phyloP scores from a whole-genome alignment of 2,888 invertebrate species.

The Zygothrica quintamaculata region DNA sequence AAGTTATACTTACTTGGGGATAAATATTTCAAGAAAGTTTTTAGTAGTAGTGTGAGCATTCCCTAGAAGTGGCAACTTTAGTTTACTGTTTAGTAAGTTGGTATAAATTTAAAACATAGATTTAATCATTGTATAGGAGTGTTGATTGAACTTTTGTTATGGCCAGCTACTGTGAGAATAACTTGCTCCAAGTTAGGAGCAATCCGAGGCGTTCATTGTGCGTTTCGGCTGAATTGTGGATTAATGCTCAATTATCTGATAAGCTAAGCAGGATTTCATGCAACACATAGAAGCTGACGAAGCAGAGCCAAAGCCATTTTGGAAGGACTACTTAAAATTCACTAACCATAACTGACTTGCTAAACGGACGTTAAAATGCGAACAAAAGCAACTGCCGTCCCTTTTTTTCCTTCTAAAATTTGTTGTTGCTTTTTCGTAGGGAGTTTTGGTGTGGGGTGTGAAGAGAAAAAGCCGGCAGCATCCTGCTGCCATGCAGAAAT shows the following conservation, averaged over 20 bases:
- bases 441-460: neutral
- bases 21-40: too few relatives aligned
- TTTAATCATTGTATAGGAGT: too few relatives aligned
- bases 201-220: neutral
- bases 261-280: conserved; percentile 42
- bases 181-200: too few relatives aligned
- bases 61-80: too few relatives aligned
- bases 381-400: conserved; percentile 58
- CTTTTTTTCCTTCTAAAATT: too few relatives aligned
- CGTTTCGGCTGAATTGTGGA: conserved; percentile 8
- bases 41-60: too few relatives aligned
- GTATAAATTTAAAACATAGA: too few relatives aligned
- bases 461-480: conserved; percentile 7
- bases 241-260: conserved; percentile 41
- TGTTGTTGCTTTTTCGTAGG: too few relatives aligned
- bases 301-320: conserved; percentile 23
- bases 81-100: too few relatives aligned
- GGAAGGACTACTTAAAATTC: conserved; percentile 65
- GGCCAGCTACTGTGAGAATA: too few relatives aligned
- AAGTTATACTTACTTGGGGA: too few relatives aligned
- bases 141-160: too few relatives aligned
- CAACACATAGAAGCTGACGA: conserved; percentile 24
- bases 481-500: conserved; percentile 52
- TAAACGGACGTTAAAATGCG: conserved; percentile 75
- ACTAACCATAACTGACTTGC: conserved; percentile 75